Base-by-base conservation (phyloP, 2,888 invertebrate species). In the Brenthis hecate region DNA sequence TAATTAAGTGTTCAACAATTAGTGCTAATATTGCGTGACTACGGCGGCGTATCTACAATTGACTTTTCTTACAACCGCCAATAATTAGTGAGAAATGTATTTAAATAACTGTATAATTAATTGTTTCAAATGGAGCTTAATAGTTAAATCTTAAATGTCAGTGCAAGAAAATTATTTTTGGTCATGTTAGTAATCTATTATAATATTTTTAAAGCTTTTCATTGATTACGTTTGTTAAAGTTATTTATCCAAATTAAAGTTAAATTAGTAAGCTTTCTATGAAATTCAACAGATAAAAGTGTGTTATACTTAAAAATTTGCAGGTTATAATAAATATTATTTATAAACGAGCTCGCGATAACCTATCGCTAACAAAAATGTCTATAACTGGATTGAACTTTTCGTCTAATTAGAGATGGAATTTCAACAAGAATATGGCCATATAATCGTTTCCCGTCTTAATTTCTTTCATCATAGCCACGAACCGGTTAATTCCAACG, bases 401-500 rank as follows among this genome's bases (percentile, higher is more conserved):
- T 51, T 36, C 13, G 3, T 14, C 61, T 14, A 8, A 13, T 51
- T 47, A 63, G 8, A 11, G 13, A 61, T n/a, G 3, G 19, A 13
- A 61, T 51, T 32, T 56, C 43, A 50, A 61, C 16, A 36, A 51
- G 53, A 61, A 62, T 61, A 60, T 56, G n/a, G 50, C 23, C 48
- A 13, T 23, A 23, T 47, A 64, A 70, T 50, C 23, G 48, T 65
- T 57, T 55, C 48, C 57, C 61, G 56, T 68, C 65, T 55, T 60
- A 71, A 69, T 69, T 69, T 56, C 50, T 58, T 53, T 47, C 28
- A 3, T 60, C 28, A 58, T 48, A 50, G 50, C 53, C 66, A 57
- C 65, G 57, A 68, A 68, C 72, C 70, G 71, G 70, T 72, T 68
- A 47, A 56, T 68, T 67, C 68, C 62, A 71, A 64, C 74, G 64